phyloP scores from a whole-genome alignment of 2,888 invertebrate genomes.

The Patella pellucida region DNA sequence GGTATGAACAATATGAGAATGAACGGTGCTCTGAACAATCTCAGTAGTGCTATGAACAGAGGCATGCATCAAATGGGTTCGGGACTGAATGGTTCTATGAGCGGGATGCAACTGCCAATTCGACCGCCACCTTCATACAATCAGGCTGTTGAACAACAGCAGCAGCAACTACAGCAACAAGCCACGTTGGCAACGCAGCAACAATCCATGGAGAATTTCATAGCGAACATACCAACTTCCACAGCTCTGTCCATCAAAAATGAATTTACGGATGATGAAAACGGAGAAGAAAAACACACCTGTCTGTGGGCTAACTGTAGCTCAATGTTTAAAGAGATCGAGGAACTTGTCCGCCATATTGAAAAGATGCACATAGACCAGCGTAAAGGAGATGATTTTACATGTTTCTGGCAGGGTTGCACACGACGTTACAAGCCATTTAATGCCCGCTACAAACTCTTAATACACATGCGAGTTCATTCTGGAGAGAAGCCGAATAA shows the following conservation, averaged over 20 bases:
- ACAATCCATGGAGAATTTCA: conserved; percentile 16
- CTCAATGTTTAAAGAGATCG: conserved; percentile 62
- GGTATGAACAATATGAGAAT: conserved; percentile 8
- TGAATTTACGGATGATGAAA: conserved; percentile 55
- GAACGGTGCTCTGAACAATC: background rate
- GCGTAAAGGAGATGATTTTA: conserved; percentile 69
- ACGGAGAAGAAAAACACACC: conserved; percentile 56
- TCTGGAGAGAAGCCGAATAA: conserved; percentile 71
- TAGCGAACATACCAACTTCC: conserved; percentile 26
- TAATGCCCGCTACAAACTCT: conserved; percentile 70
- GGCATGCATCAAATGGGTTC: conserved; percentile 11
- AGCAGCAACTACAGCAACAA: conserved; percentile 17
- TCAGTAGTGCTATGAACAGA: background rate
- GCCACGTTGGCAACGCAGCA: conserved; percentile 7
- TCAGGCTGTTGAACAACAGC: conserved; percentile 42
- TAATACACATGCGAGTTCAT: conserved; percentile 71
- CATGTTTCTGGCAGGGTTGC: conserved; percentile 70
- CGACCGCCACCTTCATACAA: conserved; percentile 65
- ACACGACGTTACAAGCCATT: conserved; percentile 67
- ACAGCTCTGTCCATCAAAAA: conserved; percentile 32
- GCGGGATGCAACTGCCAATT: conserved; percentile 31
- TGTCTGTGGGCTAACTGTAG: conserved; percentile 70
- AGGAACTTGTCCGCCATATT: conserved; percentile 69
- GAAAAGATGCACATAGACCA: conserved; percentile 71
- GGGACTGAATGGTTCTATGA: conserved; percentile 8